Evolutionary conservation across 2,888 invertebrate genomes (phyloP).

Genomic region (Dryobotodes eremita): DNA sequence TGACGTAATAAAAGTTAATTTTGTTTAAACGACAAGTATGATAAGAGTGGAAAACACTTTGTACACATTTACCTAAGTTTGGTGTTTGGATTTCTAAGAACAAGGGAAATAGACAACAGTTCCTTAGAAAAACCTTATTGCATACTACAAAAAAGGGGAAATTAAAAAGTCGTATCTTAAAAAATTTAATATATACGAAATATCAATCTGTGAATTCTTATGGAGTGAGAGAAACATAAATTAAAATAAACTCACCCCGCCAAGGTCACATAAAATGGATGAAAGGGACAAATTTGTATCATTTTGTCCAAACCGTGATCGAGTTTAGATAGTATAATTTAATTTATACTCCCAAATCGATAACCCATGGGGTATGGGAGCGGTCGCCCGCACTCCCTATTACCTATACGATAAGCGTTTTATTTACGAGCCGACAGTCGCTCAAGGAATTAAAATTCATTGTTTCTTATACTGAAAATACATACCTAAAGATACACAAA

Average conservation of each 20-base stretch:
- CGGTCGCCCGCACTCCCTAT: conserved; percentile 88
- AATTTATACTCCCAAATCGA: conserved; percentile 82
- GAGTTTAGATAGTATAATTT: conserved; percentile 78
- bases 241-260: neutral
- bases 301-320: conserved; percentile 75
- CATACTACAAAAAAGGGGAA: neutral
- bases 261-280: conserved; percentile 35
- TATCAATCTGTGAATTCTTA: neutral
- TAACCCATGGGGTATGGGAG: conserved; percentile 79
- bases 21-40: conserved; percentile 11
- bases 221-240: neutral
- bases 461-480: conserved; percentile 88
- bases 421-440: conserved; percentile 84
- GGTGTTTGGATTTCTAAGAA: conserved; percentile 1
- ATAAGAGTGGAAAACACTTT: conserved; percentile 17
- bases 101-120: neutral
- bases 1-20: conserved; percentile 22
- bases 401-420: conserved; percentile 88
- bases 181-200: neutral
- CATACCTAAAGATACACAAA: conserved; percentile 81
- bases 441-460: conserved; percentile 89
- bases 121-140: neutral
- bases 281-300: conserved; percentile 72
- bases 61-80: neutral
- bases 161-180: too few species aligned